These are phyloP conservation scores for Diabrotica balteata DNA, from an alignment of 2,888 invertebrate genomes.

Conservation along the genomic window DNA sequence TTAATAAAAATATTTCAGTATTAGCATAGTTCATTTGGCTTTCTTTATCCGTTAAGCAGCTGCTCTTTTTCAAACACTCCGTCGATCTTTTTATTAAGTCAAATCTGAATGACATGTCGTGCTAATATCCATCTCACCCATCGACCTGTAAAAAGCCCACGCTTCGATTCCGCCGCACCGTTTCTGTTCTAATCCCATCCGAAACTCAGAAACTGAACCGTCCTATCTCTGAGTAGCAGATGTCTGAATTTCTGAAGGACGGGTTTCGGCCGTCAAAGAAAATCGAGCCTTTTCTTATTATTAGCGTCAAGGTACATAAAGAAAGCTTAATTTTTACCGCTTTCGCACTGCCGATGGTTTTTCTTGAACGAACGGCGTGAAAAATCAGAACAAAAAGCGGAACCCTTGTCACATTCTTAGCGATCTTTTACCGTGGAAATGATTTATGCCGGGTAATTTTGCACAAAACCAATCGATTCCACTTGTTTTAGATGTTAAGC, in stretches of 20 bases:
- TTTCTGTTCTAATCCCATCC: constrained; percentile 51
- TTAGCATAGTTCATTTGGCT: too few species aligned
- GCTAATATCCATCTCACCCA: constrained; percentile 49
- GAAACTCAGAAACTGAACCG: constrained; percentile 16
- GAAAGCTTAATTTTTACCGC: constrained; percentile 34
- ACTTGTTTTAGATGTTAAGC: constrained; percentile 5
- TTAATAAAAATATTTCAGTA: too few species aligned
- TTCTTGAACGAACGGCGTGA: constrained; percentile 6
- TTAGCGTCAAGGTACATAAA: constrained; percentile 29
- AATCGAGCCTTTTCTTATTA: constrained; percentile 32
- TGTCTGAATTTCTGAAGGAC: constrained; percentile 45
- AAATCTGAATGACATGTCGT: constrained; percentile 33
- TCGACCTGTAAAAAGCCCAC: constrained; percentile 42
- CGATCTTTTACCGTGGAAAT: constrained; percentile 20
- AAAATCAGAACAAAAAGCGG: constrained; percentile 9
- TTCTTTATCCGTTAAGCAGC: background rate
- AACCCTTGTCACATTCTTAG: constrained; percentile 16
- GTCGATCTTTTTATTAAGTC: background rate
- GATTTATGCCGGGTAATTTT: constrained; percentile 23
- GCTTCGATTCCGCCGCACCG: constrained; percentile 34
- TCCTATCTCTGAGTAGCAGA: constrained; percentile 45
- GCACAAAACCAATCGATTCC: constrained; percentile 19
- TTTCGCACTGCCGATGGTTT: constrained; percentile 6
- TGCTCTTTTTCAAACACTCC: background rate
- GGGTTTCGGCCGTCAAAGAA: constrained; percentile 41